phyloP scores from a whole-genome alignment of 2,797 vertebrate genomes.

The Brachyrhaphis roseni region DNA sequence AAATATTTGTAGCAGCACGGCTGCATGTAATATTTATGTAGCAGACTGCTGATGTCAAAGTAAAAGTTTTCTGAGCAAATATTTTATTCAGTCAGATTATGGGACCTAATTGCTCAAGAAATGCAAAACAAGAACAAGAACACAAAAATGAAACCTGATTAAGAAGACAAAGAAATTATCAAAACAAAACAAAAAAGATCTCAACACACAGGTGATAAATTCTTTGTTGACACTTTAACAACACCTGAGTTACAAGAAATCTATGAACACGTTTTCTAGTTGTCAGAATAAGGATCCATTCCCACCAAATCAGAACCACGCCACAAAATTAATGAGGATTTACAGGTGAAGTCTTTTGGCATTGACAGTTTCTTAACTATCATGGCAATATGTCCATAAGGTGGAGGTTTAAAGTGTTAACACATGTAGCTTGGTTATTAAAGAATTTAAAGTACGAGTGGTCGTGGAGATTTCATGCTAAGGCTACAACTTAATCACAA shows the following conservation, averaged over 20 bases:
- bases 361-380: neutral
- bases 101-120: constrained; percentile 1
- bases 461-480: neutral
- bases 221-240: too few species aligned
- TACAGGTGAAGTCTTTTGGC: neutral
- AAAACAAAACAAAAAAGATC: neutral
- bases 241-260: neutral
- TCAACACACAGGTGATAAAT: too few species aligned
- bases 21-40: constrained; percentile 39
- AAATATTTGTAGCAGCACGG: constrained; percentile 37
- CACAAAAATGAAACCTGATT: neutral
- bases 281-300: neutral
- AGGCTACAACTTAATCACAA: neutral
- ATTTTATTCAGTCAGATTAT: neutral
- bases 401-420: neutral
- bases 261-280: neutral
- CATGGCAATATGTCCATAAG: neutral
- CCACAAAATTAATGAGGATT: neutral
- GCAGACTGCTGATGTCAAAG: constrained; percentile 27
- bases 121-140: neutral
- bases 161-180: neutral
- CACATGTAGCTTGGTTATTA: neutral
- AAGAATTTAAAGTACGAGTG: neutral
- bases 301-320: neutral
- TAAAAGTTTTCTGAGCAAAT: constrained; percentile 26